Conservation (phyloP, 2,797 vertebrate species). For the Hydrophis major region DNA sequence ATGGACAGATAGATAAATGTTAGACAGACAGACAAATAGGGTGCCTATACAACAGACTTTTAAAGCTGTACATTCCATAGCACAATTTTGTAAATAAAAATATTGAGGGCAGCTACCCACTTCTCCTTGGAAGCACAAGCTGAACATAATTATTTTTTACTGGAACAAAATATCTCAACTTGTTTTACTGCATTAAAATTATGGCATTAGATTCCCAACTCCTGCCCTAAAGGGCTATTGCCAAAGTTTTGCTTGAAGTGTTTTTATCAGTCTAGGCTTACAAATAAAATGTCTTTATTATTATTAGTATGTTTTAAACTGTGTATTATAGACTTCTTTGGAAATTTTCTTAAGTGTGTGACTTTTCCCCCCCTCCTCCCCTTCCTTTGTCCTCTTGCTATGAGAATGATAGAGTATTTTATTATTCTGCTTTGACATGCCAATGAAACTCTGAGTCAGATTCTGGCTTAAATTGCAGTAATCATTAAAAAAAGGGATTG, state of each 20-base stretch:
- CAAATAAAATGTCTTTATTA: slow-evolving; percentile 21
- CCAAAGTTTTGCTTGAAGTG: slow-evolving; percentile 13
- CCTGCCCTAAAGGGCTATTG: slow-evolving; percentile 2
- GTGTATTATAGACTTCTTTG: slow-evolving; percentile 9
- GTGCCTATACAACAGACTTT: neutral
- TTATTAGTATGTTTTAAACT: slow-evolving; percentile 5
- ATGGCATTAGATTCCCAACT: neutral
- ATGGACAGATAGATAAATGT: neutral
- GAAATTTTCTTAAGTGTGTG: slow-evolving; percentile 28
- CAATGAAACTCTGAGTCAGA: slow-evolving; percentile 27
- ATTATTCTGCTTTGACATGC: slow-evolving; percentile 11
- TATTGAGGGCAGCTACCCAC: neutral
- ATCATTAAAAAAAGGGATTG: slow-evolving; percentile 22
- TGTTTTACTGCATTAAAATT: slow-evolving; percentile 6
- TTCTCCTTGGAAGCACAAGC: neutral
- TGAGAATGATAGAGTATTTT: slow-evolving; percentile 12
- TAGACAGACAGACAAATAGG: neutral
- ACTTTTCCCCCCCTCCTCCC: neutral
- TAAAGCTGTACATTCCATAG: neutral
- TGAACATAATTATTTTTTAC: slow-evolving; percentile 18
- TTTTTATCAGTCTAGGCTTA: slow-evolving; percentile 23
- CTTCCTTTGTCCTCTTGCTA: neutral
- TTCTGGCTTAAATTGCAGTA: slow-evolving; percentile 16
- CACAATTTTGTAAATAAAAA: neutral
- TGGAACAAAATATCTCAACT: slow-evolving; percentile 12